Base-by-base conservation (phyloP, 1,140 invertebrate species). In the Oreohelix idahoensis region DNA sequence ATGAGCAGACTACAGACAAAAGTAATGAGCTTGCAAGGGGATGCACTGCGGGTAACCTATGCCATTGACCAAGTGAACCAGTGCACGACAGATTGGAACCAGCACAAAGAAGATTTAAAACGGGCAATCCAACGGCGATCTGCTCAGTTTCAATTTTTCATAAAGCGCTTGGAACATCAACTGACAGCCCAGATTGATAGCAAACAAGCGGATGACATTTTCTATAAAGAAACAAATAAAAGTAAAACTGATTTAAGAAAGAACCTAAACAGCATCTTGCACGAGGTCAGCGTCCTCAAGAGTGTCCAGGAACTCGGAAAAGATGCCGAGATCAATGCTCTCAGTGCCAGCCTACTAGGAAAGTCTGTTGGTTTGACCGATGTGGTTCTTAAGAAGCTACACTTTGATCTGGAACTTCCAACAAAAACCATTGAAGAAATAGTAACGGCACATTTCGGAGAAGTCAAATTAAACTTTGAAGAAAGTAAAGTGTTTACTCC, bases 241-340 rank as follows among this genome's bases (percentile, higher is more conserved):
- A 80, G 84, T 23, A 86, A 87, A 49, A 36, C 32, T 0, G 70
- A 82, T 15, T 73, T 89, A 39, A 85, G 86, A n/a, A 66, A 79
- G 13, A 86, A 83, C 35, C 79, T 89, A 36, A 86, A 85, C 49
- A 76, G 79, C 39, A 81, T 87, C 26, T 78, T 89, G 15, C 77
- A 86, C 29, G 85, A 84, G 32, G 85, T 86, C 20, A 84, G 85
- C 36, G 87, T 87, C 26, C 58, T 87, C n/a, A 83, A 84, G 75
- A 80, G 87, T 66, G 38, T 89, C 0, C 80, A 86, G 35, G 84
- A 87, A 32, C 79, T 85, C 39, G 87, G 85, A 11, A 84, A 74
- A 2, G 83, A 84, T 45, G 78, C 71, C 0, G 88, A 88, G 75
- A 71, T 88, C n/a, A 75, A 86, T 42, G 38, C 58, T n/a, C 63